phyloP scores from a whole-genome alignment of 2,113 vertebrate genomes.

The Butorides virescens region DNA sequence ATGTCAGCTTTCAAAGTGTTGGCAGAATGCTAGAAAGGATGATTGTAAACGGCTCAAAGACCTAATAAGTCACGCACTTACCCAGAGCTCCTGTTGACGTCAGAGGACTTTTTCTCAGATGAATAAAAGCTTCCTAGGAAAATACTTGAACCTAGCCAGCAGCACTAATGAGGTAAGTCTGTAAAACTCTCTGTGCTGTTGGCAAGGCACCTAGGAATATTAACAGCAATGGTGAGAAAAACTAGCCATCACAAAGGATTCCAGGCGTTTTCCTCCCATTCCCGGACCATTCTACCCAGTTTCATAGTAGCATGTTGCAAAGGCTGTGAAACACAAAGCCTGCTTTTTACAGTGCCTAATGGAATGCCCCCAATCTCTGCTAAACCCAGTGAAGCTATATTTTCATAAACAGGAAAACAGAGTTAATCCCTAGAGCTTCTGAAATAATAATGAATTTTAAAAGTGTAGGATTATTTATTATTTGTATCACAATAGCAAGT shows the following conservation, averaged over 20 bases:
- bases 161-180: neutral
- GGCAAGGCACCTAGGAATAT: neutral
- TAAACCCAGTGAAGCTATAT: neutral
- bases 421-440: neutral
- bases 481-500: conserved; percentile 9
- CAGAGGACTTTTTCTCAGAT: neutral
- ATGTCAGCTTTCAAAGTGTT: neutral
- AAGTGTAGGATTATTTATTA: neutral
- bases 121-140: neutral
- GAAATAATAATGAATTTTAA: neutral
- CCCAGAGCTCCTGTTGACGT: neutral
- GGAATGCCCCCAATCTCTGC: neutral
- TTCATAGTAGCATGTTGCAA: neutral
- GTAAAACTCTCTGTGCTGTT: neutral
- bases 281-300: neutral
- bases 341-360: neutral
- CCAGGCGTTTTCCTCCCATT: neutral
- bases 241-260: neutral
- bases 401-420: neutral
- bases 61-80: neutral
- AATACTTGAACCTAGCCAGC: neutral
- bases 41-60: neutral
- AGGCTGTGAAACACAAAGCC: neutral
- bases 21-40: neutral
- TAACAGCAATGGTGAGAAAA: neutral